Conservation (phyloP, 2,113 vertebrate species). For the Ancistrus triradiatus region DNA sequence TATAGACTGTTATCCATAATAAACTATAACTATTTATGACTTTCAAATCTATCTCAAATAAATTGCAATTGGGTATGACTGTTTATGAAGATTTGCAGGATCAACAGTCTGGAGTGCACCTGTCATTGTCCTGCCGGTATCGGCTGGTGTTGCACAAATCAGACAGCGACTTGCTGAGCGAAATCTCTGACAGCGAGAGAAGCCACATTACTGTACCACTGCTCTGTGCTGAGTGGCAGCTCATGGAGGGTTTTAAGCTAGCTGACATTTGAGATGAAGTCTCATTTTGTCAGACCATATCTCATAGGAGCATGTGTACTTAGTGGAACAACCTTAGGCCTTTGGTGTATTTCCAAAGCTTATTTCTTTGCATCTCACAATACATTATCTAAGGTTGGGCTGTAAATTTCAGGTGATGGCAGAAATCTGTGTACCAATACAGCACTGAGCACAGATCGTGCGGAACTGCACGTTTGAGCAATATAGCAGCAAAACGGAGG, state of each 20-base stretch:
- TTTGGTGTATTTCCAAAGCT: too few species aligned
- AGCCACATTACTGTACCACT: background rate
- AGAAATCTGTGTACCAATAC: too few species aligned
- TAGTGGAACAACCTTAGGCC: too few species aligned
- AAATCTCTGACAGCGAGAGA: slow-evolving; percentile 12
- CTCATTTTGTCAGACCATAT: too few species aligned
- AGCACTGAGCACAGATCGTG: too few species aligned
- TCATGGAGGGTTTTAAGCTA: slow-evolving; percentile 22
- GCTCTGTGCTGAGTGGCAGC: slow-evolving; percentile 33
- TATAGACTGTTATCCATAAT: slow-evolving; percentile 53
- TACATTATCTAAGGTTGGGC: too few species aligned
- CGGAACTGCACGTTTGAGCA: too few species aligned
- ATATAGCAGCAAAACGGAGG: too few species aligned
- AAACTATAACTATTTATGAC: slow-evolving; percentile 64
- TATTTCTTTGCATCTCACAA: too few species aligned
- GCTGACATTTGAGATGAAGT: slow-evolving; percentile 7
- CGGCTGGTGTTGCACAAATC: slow-evolving; percentile 14
- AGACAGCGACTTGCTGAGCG: slow-evolving; percentile 6
- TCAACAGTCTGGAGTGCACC: background rate
- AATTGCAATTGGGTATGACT: slow-evolving; percentile 60
- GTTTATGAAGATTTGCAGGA: slow-evolving; percentile 44
- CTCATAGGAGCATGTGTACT: too few species aligned
- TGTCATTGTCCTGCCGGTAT: slow-evolving; percentile 8
- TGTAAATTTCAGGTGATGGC: too few species aligned
- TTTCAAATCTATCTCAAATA: slow-evolving; percentile 58